These are phyloP conservation scores for Drosophila nikananu DNA, from an alignment of 1,140 invertebrate species.

Conservation along the genomic window DNA sequence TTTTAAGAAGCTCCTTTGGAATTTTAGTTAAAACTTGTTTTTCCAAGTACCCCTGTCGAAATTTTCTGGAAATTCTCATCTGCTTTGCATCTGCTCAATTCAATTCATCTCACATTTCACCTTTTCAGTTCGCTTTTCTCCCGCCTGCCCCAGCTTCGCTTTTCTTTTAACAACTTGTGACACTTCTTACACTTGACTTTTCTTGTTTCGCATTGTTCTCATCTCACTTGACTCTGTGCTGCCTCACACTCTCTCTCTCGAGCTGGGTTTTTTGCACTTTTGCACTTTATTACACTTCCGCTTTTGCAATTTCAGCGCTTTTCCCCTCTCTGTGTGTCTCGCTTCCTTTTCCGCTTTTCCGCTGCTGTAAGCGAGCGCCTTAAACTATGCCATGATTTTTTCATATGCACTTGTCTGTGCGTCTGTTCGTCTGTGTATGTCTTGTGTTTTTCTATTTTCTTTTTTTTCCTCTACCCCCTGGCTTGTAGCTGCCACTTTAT, in stretches of 20 bases:
- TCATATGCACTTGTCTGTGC: constrained; percentile 46
- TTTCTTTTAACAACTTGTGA: constrained; percentile 36
- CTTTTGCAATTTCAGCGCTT: constrained; percentile 59
- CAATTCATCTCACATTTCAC: constrained; percentile 52
- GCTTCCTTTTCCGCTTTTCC: constrained; percentile 17
- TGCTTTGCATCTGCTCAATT: constrained; percentile 40
- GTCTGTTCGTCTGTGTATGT: constrained; percentile 9
- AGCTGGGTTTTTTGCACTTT: constrained; percentile 52
- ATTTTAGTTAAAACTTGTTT: neutral
- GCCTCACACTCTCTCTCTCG: neutral
- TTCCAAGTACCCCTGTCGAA: neutral
- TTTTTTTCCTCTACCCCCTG: neutral
- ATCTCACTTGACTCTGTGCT: constrained; percentile 23
- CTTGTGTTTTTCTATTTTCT: constrained; percentile 26
- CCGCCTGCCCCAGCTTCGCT: neutral
- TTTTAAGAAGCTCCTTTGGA: neutral
- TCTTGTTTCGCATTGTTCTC: constrained; percentile 56
- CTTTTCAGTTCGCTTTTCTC: constrained; percentile 8
- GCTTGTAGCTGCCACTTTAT: constrained; percentile 62
- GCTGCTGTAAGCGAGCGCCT: constrained; percentile 50
- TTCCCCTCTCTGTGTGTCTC: constrained; percentile 8
- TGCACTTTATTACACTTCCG: constrained; percentile 74
- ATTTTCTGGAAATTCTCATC: constrained; percentile 12
- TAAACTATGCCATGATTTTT: constrained; percentile 73
- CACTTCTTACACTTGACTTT: constrained; percentile 66